Base-by-base conservation (phyloP, 64 coral and sea anemone genomes). In the Platygyra sinensis region DNA sequence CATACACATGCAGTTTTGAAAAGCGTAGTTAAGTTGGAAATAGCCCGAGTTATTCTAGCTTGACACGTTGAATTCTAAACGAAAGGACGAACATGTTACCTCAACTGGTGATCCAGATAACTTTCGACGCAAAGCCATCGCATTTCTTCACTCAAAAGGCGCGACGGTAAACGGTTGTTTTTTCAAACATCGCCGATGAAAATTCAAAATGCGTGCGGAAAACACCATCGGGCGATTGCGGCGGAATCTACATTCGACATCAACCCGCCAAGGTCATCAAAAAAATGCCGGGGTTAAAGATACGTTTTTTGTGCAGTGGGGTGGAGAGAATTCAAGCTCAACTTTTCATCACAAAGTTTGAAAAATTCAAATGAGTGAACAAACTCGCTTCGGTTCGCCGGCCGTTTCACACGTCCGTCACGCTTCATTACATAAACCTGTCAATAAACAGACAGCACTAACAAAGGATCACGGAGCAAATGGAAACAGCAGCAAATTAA, bases 61-160 rank as follows among this genome's bases (percentile, higher is more conserved):
- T 69, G 10, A 10, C 65, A 27, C 22, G 29, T 1, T 69, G n/a
- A 69, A 8, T 57, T 57, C 12, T 1, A 2, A 29, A 9, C n/a
- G 28, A 7, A 27, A 61, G 14, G 60, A 18, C 24, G 0, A 60
- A 12, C 8, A 52, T 51, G 33, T 42, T 85, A 85, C 81, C 81
- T 85, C 81, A 42, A 85, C 81, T 50, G 81, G 81, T 17, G 81
- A 85, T 15, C 81, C 81, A 19, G 81, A 85, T 38, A 85, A 71
- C 30, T 85, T 85, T 20, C 81, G 81, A n/a, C 22, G 62, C n/a
- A 85, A 72, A 71, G 81, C 81, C 81, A 85, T 85, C 16, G 27
- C 62, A 67, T 69, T 29, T 42, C 24, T 67, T 85, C 36, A 85
- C 38, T 28, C 62, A 85, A 27, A 52, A 85, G 38, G 22, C 62